Conservation (phyloP, 2,797 vertebrate genomes). For the Ambastaia sidthimunki region DNA sequence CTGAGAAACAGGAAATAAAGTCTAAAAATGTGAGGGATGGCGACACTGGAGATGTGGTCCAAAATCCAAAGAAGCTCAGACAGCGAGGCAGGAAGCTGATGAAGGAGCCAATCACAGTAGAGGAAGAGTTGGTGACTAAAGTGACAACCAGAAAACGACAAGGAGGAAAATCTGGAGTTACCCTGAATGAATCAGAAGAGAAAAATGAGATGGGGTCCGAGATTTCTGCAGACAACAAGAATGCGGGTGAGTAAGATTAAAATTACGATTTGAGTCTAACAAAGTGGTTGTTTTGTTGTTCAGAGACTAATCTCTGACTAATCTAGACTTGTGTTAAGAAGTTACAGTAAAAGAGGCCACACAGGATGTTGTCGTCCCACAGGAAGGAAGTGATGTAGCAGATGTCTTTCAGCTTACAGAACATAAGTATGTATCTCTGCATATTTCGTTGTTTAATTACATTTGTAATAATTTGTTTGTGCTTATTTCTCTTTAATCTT, state of each 20-base stretch:
- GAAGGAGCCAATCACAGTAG: background rate
- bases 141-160: constrained; percentile 1
- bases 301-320: background rate
- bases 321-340: constrained; percentile 3
- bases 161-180: background rate
- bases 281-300: background rate
- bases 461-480: constrained; percentile 3
- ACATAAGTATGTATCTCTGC: constrained; percentile 41
- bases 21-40: background rate
- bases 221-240: background rate
- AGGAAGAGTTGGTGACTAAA: constrained; percentile 6
- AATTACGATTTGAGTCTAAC: background rate
- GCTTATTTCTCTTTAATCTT: background rate
- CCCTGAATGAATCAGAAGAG: background rate
- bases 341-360: background rate
- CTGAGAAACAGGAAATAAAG: background rate
- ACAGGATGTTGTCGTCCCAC: constrained; percentile 16
- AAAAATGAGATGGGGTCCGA: background rate
- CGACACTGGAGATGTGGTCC: background rate
- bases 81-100: background rate
- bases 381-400: constrained; percentile 39
- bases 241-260: constrained; percentile 15
- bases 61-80: background rate
- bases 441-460: background rate
- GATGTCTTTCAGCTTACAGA: background rate